phyloP scores from a whole-genome alignment of 35 echinoderm and acorn worm genomes.

The Heliocidaris erythrogramma region DNA sequence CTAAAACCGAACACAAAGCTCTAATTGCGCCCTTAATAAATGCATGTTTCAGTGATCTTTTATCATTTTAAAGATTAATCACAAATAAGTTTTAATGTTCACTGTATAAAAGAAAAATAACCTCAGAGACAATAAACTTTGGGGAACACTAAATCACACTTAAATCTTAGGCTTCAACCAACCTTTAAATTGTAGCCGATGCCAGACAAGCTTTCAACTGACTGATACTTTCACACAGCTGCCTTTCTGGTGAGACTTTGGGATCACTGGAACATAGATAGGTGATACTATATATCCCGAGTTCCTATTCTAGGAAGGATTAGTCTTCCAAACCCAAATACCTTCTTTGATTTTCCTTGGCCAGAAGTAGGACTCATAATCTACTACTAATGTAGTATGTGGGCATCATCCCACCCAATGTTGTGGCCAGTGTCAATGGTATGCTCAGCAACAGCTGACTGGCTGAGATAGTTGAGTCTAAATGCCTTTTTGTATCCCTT shows the following conservation, averaged over 20 bases:
- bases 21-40: too few species aligned
- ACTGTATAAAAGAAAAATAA: too few species aligned
- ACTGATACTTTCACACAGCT: background rate
- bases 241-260: background rate
- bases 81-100: too few species aligned
- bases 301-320: background rate
- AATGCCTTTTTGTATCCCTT: conserved; percentile 5
- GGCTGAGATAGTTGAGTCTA: background rate
- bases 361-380: background rate
- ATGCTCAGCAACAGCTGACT: conserved; percentile 10
- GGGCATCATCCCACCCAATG: background rate
- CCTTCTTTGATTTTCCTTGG: background rate
- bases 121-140: too few species aligned
- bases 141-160: too few species aligned
- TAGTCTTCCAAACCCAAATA: background rate
- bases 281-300: background rate
- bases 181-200: background rate
- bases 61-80: too few species aligned
- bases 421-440: background rate
- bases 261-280: background rate
- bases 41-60: too few species aligned
- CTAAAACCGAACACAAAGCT: too few species aligned
- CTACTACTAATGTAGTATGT: background rate
- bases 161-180: conserved; percentile 5
- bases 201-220: background rate